Percentiles rank a stretch among this genome's conserved stretches.
Evolutionary conservation across 2,113 vertebrate genomes (phyloP).

Genomic region (Erpornis zantholeuca): DNA sequence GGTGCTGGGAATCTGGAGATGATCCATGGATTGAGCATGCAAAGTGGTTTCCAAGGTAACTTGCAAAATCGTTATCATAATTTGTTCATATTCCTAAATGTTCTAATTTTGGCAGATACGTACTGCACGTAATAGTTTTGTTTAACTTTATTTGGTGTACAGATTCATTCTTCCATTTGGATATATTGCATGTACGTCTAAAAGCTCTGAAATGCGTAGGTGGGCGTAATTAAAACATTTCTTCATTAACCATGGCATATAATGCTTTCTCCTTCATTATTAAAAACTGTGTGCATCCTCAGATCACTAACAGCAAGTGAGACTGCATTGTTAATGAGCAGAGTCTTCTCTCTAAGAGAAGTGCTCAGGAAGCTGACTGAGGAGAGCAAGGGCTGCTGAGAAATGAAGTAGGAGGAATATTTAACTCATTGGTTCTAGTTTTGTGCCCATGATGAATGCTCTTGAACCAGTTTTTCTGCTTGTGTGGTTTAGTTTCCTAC

Average conservation of each 20-base stretch:
- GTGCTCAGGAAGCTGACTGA: neutral
- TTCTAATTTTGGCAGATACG: neutral
- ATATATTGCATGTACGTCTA: neutral
- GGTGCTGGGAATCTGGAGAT: constrained; percentile 97
- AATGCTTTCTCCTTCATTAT: neutral
- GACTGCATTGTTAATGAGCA: neutral
- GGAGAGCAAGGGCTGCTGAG: neutral
- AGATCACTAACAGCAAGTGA: neutral
- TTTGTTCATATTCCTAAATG: neutral
- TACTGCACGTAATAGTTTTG: neutral
- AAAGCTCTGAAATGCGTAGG: neutral
- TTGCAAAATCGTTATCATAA: neutral
- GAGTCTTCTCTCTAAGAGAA: neutral
- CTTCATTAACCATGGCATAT: neutral
- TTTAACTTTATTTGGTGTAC: neutral
- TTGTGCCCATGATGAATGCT: neutral
- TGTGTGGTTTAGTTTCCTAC: neutral
- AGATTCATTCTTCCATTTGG: neutral
- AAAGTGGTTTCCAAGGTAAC: constrained; percentile 98
- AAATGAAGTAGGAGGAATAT: neutral
- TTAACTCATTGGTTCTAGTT: neutral
- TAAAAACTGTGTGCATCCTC: neutral
- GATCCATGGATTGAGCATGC: constrained; percentile 98
- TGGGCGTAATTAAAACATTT: neutral
- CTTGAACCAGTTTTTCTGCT: neutral